Conservation (phyloP, 2,888 invertebrate genomes). For the Cataglyphis livida region DNA sequence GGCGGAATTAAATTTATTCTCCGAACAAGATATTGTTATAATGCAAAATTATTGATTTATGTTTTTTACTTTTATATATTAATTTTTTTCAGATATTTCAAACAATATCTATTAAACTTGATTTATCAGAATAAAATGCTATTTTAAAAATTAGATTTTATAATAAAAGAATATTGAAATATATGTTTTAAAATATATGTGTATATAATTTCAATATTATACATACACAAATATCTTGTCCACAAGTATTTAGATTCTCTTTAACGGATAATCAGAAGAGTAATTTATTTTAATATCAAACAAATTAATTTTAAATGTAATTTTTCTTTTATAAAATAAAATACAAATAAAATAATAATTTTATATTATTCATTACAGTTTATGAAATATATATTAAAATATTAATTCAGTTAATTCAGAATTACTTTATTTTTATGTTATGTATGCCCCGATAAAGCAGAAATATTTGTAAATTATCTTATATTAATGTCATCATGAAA, state of each 20-base stretch:
- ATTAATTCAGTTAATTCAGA: neutral
- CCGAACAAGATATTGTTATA: constrained; percentile 7
- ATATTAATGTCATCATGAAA: neutral
- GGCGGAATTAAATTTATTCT: constrained; percentile 1
- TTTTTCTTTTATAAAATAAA: neutral
- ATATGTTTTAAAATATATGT: neutral
- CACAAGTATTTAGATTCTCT: neutral
- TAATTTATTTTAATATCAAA: neutral
- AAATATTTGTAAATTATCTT: neutral
- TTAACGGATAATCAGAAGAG: neutral
- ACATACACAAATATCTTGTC: neutral
- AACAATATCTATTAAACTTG: neutral
- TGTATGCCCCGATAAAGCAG: neutral
- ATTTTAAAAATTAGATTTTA: neutral
- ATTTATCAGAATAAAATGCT: neutral
- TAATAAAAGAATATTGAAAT: neutral
- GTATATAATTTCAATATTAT: neutral
- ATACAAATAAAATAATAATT: neutral
- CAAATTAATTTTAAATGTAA: neutral
- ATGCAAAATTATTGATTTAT: neutral
- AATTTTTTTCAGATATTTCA: neutral
- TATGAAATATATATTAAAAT: neutral
- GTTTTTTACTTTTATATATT: neutral
- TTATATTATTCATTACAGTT: neutral
- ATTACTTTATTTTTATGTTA: neutral